A percentile compares a stretch with the other conserved stretches of the same genome.
These are phyloP conservation scores for Meta bourneti DNA, from an alignment of 2,888 invertebrate genomes.

Conservation along the genomic window DNA sequence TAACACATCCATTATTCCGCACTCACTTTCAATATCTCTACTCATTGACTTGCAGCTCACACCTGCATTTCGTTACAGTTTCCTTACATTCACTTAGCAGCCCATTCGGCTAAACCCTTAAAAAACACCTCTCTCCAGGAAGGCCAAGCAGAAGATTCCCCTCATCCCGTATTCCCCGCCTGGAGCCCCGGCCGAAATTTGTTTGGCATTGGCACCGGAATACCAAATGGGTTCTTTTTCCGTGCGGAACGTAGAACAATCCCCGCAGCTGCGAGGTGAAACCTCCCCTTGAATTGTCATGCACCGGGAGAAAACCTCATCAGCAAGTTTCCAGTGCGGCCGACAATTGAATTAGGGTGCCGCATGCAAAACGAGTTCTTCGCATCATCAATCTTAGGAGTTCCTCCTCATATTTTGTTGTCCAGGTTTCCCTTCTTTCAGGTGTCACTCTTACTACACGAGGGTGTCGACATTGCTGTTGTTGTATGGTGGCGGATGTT, in stretches of 20 bases:
- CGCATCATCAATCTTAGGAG: slow-evolving; percentile 58
- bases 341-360: slow-evolving; percentile 60
- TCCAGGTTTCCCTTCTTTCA: no score
- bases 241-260: background rate
- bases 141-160: slow-evolving; percentile 23
- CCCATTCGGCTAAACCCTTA: no score
- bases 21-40: no score
- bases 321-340: slow-evolving; percentile 43
- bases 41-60: no score
- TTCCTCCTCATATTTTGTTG: no score
- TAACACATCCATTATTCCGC: no score
- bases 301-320: slow-evolving; percentile 54
- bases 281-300: slow-evolving; percentile 47
- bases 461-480: no score
- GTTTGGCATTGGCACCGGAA: slow-evolving; percentile 57
- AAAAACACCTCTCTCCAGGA: no score
- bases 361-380: slow-evolving; percentile 63
- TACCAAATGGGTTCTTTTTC: slow-evolving; percentile 36
- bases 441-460: no score
- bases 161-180: slow-evolving; percentile 59
- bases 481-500: no score
- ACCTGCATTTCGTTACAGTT: no score
- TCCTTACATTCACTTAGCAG: no score
- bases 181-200: slow-evolving; percentile 37
- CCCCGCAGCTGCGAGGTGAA: slow-evolving; percentile 2